phyloP scores from a whole-genome alignment of 1,140 invertebrate species.

The Drosophila jambulina region DNA sequence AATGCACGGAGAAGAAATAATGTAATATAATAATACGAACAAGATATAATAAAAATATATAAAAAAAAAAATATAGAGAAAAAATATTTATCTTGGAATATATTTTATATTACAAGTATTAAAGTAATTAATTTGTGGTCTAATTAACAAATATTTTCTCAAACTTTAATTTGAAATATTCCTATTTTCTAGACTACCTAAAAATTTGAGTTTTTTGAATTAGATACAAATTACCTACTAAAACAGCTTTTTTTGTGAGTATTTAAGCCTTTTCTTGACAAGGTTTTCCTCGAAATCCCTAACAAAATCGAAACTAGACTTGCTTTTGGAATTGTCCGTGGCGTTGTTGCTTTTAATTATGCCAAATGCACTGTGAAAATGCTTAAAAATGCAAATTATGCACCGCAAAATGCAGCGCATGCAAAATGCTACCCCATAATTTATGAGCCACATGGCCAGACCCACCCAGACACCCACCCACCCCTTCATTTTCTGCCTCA shows the following conservation, averaged over 20 bases:
- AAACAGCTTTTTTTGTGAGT: too few relatives aligned
- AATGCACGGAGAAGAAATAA: not conserved
- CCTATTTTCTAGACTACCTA: too few relatives aligned
- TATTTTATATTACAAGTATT: not conserved
- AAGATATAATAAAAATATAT: too few relatives aligned
- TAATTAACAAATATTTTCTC: too few relatives aligned
- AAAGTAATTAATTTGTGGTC: not conserved
- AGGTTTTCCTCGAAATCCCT: not conserved
- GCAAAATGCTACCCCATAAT: slow-evolving; percentile 69
- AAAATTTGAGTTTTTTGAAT: too few relatives aligned
- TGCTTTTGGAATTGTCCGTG: slow-evolving; percentile 2
- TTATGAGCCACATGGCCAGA: slow-evolving; percentile 58
- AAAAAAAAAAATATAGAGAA: too few relatives aligned
- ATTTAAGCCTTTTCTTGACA: too few relatives aligned
- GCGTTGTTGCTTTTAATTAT: slow-evolving; percentile 68
- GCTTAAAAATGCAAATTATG: slow-evolving; percentile 82
- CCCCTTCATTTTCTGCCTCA: slow-evolving; percentile 8
- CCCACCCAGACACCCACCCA: not conserved
- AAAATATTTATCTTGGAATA: not conserved
- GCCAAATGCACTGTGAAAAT: slow-evolving; percentile 77
- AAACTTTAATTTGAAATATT: too few relatives aligned
- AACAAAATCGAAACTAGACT: not conserved
- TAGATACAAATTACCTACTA: too few relatives aligned
- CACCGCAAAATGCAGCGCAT: slow-evolving; percentile 71
- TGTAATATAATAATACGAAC: too few relatives aligned